phyloP scores from a whole-genome alignment of 2,888 invertebrate species.

The Gymnoscelis rufifasciata region DNA sequence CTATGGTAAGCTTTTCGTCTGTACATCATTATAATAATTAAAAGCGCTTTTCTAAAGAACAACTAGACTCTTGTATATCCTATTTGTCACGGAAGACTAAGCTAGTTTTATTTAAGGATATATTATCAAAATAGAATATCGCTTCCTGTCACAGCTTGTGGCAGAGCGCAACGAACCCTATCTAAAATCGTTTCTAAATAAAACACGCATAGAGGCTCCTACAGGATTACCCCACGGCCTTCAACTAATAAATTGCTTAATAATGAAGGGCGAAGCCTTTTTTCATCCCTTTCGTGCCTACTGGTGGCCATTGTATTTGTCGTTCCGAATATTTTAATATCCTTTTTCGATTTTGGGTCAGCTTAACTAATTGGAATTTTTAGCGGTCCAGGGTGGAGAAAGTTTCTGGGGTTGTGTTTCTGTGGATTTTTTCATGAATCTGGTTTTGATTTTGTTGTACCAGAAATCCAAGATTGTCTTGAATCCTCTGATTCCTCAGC shows the following conservation, averaged over 20 bases:
- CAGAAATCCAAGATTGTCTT: too few relatives aligned
- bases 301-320: constrained; percentile 21
- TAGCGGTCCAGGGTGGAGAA: neutral
- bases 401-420: too few relatives aligned
- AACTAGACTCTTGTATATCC: too few relatives aligned
- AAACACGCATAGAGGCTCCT: constrained; percentile 65
- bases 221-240: constrained; percentile 51
- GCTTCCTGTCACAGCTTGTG: constrained; percentile 16
- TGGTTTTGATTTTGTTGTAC: too few relatives aligned
- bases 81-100: neutral
- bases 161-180: constrained; percentile 55
- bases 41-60: too few relatives aligned
- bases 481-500: too few relatives aligned
- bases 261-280: constrained; percentile 59
- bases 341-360: constrained; percentile 6
- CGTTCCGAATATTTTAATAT: constrained; percentile 14
- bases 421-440: too few relatives aligned
- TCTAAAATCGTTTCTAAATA: constrained; percentile 75
- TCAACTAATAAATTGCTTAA: constrained; percentile 74
- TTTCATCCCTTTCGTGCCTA: constrained; percentile 25
- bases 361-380: constrained; percentile 1
- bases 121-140: neutral
- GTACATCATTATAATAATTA: too few relatives aligned
- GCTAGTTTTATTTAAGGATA: neutral
- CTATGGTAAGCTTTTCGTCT: too few relatives aligned